Evolutionary conservation across 2,888 invertebrate species (phyloP), one percentile per base, ranked within the genome.

Genomic region (Agrotis clavis): DNA sequence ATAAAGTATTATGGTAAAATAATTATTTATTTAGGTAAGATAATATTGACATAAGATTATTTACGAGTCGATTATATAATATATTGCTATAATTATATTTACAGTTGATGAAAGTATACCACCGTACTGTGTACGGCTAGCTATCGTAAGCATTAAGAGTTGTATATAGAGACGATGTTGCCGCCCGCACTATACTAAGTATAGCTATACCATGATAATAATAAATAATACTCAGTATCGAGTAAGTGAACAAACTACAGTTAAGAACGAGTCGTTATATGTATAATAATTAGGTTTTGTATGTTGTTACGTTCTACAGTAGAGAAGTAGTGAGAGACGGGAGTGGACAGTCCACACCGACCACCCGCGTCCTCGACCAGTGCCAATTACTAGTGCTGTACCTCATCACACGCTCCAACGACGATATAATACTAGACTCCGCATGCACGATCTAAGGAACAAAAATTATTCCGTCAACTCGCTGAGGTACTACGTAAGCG

Each of bases 1-100:
- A 83, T 82, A 73, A 88, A 89, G 87, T 90, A 89, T 90, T 90
- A 87, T 78, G 82, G 87, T 81, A 84, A 86, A 85, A 81, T 83
- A 83, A 87, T 84, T 88, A 88, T 90, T 88, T 92, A 92, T 92
- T 88, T 90, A 25, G 25, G 25, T 25, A 90, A 90, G 79, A 74
- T 89, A 85, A 87, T 86, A 80, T 88, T 84, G 71, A 77, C 63
- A 68, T 84, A 84, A 77, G 60, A 71, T 71, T 83, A 84, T 87
- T 82, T 83, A 85, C 78, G 73, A 85, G 77, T 85, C 79, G 79
- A 86, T 84, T 79, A 82, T 81, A 25, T 25, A 25, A 25, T 25
- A 25, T 25, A 83, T 76, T 76, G 80, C 75, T 71, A 83, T 67
- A 75, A 66, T 77, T 74, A 85, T 84, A 84, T 83, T 77, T 82